Conservation (phyloP, 2,888 invertebrate species). For the Neoaliturus tenellus region DNA sequence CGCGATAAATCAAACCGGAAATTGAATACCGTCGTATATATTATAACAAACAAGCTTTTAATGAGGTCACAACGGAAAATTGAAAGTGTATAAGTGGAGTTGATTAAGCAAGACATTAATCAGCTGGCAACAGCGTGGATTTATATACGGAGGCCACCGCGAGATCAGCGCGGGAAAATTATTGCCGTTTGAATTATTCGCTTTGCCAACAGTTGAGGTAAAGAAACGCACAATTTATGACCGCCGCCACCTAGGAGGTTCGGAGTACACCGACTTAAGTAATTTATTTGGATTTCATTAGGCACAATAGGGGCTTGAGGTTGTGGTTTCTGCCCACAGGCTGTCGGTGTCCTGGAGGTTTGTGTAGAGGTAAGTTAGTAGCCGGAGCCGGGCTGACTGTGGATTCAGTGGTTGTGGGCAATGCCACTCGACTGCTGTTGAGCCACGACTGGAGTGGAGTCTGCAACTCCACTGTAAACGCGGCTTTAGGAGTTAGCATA, state of each 20-base stretch:
- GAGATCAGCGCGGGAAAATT: slow-evolving; percentile 43
- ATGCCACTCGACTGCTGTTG: too few species aligned
- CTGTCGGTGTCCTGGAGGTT: too few species aligned
- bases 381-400: too few species aligned
- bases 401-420: background rate
- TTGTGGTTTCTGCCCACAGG: slow-evolving; percentile 13
- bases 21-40: slow-evolving; percentile 41
- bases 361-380: too few species aligned
- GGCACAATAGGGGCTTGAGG: slow-evolving; percentile 7
- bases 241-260: slow-evolving; percentile 1
- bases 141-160: slow-evolving; percentile 24
- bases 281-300: slow-evolving; percentile 41
- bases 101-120: slow-evolving; percentile 53
- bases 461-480: too few species aligned
- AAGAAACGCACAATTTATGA: slow-evolving; percentile 44
- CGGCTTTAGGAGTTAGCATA: too few species aligned
- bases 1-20: slow-evolving; percentile 12
- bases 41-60: slow-evolving; percentile 44
- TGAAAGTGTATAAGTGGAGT: slow-evolving; percentile 41
- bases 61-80: slow-evolving; percentile 50
- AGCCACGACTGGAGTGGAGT: too few species aligned
- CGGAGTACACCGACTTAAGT: background rate
- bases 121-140: slow-evolving; percentile 38
- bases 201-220: slow-evolving; percentile 46
- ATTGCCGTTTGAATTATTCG: slow-evolving; percentile 35